Evolutionary conservation across 2,797 vertebrate genomes (phyloP).

Genomic region (Fratercula arctica): DNA sequence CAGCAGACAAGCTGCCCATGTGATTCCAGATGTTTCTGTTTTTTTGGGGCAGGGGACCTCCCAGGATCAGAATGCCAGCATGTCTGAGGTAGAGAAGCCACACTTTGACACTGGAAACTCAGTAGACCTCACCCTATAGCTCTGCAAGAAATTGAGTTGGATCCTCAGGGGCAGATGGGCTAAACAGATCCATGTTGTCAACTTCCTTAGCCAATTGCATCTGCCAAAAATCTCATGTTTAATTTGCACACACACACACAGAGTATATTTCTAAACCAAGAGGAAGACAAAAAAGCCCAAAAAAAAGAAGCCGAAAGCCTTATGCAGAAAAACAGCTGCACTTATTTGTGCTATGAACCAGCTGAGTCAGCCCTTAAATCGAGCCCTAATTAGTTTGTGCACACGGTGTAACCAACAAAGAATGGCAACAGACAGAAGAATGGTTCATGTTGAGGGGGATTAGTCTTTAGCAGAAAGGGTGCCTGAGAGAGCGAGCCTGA

Average conservation of each 20-base stretch:
- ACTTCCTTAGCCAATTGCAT: neutral
- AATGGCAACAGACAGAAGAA: constrained; percentile 28
- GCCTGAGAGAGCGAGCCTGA: constrained; percentile 38
- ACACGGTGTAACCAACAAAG: constrained; percentile 22
- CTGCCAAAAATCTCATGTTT: constrained; percentile 26
- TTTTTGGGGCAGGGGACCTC: constrained; percentile 47
- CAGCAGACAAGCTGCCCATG: constrained; percentile 69
- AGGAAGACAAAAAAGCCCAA: fast-evolving
- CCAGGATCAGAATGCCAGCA: constrained; percentile 62
- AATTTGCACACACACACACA: neutral
- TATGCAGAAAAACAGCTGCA: constrained; percentile 38
- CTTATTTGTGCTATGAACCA: constrained; percentile 27
- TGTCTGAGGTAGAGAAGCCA: constrained; percentile 48
- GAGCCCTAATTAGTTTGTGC: constrained; percentile 49
- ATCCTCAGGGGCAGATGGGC: neutral
- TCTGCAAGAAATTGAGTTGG: constrained; percentile 42
- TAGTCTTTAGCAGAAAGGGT: constrained; percentile 14
- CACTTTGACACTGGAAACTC: constrained; percentile 49
- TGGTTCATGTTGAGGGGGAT: neutral
- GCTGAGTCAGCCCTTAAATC: constrained; percentile 33
- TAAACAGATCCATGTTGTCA: constrained; percentile 26
- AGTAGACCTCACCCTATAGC: constrained; percentile 30
- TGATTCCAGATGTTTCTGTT: constrained; percentile 70
- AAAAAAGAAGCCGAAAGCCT: neutral
- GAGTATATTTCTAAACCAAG: constrained; percentile 9